Base-by-base conservation (phyloP, 2,113 vertebrate genomes). In the Pituophis catenifer region DNA sequence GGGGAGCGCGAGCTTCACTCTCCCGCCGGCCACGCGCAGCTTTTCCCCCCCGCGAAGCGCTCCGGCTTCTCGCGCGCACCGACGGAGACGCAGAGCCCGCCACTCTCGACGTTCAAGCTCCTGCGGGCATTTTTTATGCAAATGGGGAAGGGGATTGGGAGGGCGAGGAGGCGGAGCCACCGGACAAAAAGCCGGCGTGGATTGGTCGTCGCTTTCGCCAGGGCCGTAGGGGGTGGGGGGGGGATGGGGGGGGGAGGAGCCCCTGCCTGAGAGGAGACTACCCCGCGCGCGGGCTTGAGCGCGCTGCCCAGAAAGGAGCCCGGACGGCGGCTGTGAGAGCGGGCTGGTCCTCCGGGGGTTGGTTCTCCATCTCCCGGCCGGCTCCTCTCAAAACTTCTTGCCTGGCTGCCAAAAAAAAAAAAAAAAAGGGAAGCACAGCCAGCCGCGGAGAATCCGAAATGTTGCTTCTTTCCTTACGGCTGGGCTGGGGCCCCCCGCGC, bases 61-160 rank as follows among this genome's bases (percentile, higher is more conserved):
- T 19, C 94, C 52, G 90, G 81, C 89, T 95, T 96, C 91, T 92
- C 81, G 94, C 94, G 94, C 94, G 21, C 89, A 57, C 89, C 53
- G 89, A 96, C 90, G 54, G 93, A 92, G 94, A 85, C 87, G 96
- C 93, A 95, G 97, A 95, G 97, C 96, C 96, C 96, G 6, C 94
- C 91, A 52, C 95, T 94, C 95, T 62, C 96, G 93, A 95, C 96
- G 13, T 94, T 95, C 95, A 92, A 95, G 95, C 96, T 97, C 97
- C 96, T 93, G 53, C 97, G 93, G 90, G 96, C 96, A 95, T 98
- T 97, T 97, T 97, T 96, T 94, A 98, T 98, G 98, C 97, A 97
- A 98, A 98, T 98, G 3, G 5, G 75, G 59, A 94, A 93, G 88
- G 96, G 96, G 96, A 96, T 96, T 96, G 94, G 93, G 94, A 91